Conservation (phyloP, 2,888 invertebrate species). For the Dysmachus trigonus region DNA sequence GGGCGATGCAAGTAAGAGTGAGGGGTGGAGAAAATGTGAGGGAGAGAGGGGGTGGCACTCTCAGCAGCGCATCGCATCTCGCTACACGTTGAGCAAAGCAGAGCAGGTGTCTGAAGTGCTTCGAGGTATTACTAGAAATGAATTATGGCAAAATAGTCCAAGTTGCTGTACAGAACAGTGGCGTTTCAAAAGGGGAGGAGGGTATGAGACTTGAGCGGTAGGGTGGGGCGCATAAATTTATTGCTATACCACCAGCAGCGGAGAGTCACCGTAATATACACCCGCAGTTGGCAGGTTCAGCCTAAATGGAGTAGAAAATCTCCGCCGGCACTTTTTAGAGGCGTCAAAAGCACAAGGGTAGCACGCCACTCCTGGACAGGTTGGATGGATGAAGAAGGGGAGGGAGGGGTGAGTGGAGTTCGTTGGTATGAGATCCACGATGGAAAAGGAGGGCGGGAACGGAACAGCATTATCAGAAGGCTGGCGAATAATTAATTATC, state of each 20-base stretch:
- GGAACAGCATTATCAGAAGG: neutral
- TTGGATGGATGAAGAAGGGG: neutral
- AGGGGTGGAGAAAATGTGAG: neutral
- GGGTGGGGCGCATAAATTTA: slow-evolving; percentile 7
- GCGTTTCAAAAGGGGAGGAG: neutral
- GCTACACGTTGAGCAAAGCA: slow-evolving; percentile 17
- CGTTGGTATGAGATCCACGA: neutral
- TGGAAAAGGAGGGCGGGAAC: neutral
- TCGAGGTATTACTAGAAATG: slow-evolving; percentile 38
- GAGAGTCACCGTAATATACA: slow-evolving; percentile 19
- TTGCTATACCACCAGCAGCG: slow-evolving; percentile 10
- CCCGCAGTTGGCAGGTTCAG: slow-evolving; percentile 12
- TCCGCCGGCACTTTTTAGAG: slow-evolving; percentile 16
- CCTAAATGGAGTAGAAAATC: slow-evolving; percentile 36
- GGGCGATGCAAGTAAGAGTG: neutral
- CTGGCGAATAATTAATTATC: slow-evolving; percentile 36
- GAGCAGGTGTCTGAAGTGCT: slow-evolving; percentile 38
- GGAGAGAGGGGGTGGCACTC: neutral
- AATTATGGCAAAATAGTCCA: slow-evolving; percentile 36
- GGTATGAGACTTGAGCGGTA: neutral
- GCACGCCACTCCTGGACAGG: neutral
- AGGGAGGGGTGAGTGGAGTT: neutral
- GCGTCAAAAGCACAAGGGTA: slow-evolving; percentile 5
- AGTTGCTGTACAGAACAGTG: slow-evolving; percentile 18
- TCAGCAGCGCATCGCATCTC: slow-evolving; percentile 13